Evolutionary conservation across 2,113 vertebrate genomes (phyloP), one percentile per base, ranked within the genome.

Genomic region (Leucosticte australis): DNA sequence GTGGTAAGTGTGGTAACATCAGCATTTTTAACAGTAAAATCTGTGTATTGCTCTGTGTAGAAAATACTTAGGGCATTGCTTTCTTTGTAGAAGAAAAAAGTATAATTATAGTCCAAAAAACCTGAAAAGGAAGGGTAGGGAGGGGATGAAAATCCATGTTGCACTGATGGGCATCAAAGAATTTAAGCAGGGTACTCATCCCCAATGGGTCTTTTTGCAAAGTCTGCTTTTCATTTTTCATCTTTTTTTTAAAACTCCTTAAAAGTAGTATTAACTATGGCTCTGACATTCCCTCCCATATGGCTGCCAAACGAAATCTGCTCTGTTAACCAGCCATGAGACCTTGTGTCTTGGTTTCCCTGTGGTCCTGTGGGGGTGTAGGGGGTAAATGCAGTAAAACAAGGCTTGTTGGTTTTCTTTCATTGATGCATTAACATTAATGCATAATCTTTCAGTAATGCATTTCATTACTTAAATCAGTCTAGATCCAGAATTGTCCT

Each of bases 1-100:
- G 79, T 86, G 71, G 78, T 93, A 80, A 91, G 44, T 79, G 64
- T n/a, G n/a, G n/a, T n/a, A n/a, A 87, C 64, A 60, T 90, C 59
- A 89, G 70, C 39, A 20, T 83, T 92, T 70, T 87, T 55, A 93
- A 80, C 39, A 50, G 39, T 39, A 44, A 73, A 77, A 69, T 85
- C 19, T 85, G 20, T 74, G 16, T 56, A 35, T 69, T 89, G 31
- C 22, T 41, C 23, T 62, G 17, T 79, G 57, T 67, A 82, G 57
- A 62, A 73, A 57, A 80, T 63, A 65, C 12, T 60, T 56, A 35
- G 31, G 30, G 3, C 24, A 15, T 55, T 90, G 24, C 35, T 94
- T 85, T 59, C 31, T 83, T 77, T 81, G 26, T 39, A 60, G 86
- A 89, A 22, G 20, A 78, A 90, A 28, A 55, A 82, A 23, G 23